Conservation (phyloP, 2,888 invertebrate genomes). For the Eupeodes latifasciatus region DNA sequence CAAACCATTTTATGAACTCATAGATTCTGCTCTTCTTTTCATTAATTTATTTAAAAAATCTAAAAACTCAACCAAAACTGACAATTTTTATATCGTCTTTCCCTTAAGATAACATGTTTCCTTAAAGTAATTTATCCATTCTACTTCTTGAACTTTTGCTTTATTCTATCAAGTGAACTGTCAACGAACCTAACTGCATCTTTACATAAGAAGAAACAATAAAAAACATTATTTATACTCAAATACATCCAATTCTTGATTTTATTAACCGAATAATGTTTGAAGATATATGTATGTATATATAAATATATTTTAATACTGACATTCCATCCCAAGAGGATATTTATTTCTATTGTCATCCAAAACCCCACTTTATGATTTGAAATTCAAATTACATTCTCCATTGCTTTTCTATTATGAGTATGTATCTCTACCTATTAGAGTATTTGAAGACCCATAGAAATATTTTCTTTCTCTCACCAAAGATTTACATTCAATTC, state of each 20-base stretch:
- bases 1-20: no score
- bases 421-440: neutral
- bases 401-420: neutral
- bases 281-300: no score
- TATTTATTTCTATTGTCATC: neutral
- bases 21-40: no score
- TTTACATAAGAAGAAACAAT: neutral
- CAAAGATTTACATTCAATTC: neutral
- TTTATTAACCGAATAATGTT: slow-evolving; percentile 11
- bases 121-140: no score
- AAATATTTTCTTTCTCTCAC: neutral
- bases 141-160: neutral
- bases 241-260: neutral
- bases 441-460: neutral
- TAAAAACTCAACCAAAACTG: no score
- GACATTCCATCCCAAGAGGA: neutral
- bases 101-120: no score
- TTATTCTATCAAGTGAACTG: neutral
- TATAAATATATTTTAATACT: neutral
- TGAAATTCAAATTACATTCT: slow-evolving; percentile 31
- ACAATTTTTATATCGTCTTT: no score
- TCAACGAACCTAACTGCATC: neutral
- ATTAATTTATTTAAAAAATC: no score
- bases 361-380: slow-evolving; percentile 5
- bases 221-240: neutral